phyloP scores from a whole-genome alignment of 2,888 invertebrate genomes.

The Amphipyra berbera region DNA sequence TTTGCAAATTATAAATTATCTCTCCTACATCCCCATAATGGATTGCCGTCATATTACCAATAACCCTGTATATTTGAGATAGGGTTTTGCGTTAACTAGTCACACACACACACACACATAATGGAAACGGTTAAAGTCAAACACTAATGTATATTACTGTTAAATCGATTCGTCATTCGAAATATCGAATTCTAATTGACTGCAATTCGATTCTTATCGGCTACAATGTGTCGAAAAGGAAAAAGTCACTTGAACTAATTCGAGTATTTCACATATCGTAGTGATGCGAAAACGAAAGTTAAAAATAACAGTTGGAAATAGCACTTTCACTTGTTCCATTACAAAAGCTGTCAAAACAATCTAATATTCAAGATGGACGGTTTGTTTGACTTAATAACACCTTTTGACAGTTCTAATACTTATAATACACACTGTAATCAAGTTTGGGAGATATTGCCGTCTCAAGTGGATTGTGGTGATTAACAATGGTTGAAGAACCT shows the following conservation, averaged over 20 bases:
- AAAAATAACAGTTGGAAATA: constrained; percentile 51
- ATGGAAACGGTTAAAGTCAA: no score
- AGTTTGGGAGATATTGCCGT: constrained; percentile 19
- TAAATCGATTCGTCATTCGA: constrained; percentile 24
- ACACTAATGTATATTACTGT: constrained; percentile 10
- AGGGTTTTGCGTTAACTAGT: no score
- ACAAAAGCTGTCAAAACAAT: constrained; percentile 56
- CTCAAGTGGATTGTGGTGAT: constrained; percentile 17
- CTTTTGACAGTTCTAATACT: constrained; percentile 36
- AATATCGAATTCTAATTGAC: constrained; percentile 42
- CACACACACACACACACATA: no score
- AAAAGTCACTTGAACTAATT: constrained; percentile 54
- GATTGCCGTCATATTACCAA: no score
- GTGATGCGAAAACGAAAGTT: constrained; percentile 57
- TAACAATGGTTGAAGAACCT: constrained; percentile 27
- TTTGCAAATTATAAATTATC: no score
- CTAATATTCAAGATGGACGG: constrained; percentile 36
- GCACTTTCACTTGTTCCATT: constrained; percentile 52
- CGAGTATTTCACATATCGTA: constrained; percentile 47
- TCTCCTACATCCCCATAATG: no score
- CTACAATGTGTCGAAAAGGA: constrained; percentile 41
- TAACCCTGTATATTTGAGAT: no score
- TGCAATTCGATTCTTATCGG: constrained; percentile 37
- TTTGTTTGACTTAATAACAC: constrained; percentile 42
- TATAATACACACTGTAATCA: constrained; percentile 32